Evolutionary conservation across 1,140 invertebrate species (phyloP).

Genomic region (Phenacoccus solenopsis): DNA sequence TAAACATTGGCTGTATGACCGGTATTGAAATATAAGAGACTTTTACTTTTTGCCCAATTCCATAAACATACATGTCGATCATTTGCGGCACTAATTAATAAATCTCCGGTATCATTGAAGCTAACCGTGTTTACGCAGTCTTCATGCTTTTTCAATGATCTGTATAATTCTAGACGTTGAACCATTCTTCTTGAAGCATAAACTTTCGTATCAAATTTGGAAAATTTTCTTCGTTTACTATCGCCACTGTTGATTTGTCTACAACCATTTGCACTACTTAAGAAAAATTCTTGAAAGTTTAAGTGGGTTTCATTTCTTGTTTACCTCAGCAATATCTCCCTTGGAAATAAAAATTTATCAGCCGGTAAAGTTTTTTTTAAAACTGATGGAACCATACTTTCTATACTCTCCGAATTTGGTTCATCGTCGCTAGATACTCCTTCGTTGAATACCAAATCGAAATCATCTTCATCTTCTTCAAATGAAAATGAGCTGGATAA

Average conservation of each 20-base stretch:
- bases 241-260: background rate
- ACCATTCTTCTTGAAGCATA: slow-evolving; percentile 71
- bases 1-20: slow-evolving; percentile 81
- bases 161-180: slow-evolving; percentile 64
- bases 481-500: background rate
- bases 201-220: slow-evolving; percentile 5
- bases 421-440: background rate
- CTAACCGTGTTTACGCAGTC: slow-evolving; percentile 88
- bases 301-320: background rate
- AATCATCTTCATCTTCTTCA: background rate
- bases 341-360: slow-evolving; percentile 4
- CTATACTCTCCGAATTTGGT: background rate
- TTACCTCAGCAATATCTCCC: background rate
- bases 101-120: slow-evolving; percentile 66
- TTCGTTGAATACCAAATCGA: background rate
- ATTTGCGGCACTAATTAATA: slow-evolving; percentile 79
- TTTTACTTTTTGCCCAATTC: slow-evolving; percentile 70
- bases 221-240: background rate
- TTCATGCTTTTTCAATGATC: slow-evolving; percentile 61
- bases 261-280: background rate
- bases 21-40: slow-evolving; percentile 50
- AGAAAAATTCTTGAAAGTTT: background rate
- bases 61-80: slow-evolving; percentile 63
- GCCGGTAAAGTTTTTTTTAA: background rate
- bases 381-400: background rate